Base-by-base conservation (phyloP, 2,888 invertebrate genomes). In the Empis livida region DNA sequence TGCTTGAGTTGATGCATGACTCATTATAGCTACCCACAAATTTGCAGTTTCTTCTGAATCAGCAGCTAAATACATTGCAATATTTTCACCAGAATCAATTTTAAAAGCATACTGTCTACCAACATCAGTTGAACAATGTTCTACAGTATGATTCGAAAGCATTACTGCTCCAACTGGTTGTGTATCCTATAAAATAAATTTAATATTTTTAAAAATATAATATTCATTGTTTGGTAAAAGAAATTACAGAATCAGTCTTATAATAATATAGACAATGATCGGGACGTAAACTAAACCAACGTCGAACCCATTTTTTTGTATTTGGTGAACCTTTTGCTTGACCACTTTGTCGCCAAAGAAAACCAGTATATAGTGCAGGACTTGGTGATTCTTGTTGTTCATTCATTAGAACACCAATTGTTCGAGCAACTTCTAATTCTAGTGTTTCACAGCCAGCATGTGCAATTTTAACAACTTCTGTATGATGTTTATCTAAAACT, bases 191-290 rank as follows among this genome's bases (percentile, higher is more conserved):
- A 62, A 57, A 53, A 48, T 39, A 17, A 13, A n/a, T n/a, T n/a
- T n/a, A n/a, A n/a, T n/a, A n/a, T n/a, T n/a, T n/a, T n/a, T n/a
- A n/a, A n/a, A n/a, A n/a, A n/a, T n/a, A n/a, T n/a, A n/a, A n/a
- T n/a, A n/a, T n/a, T n/a, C n/a, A n/a, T n/a, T n/a, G n/a, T n/a
- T n/a, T n/a, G n/a, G n/a, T n/a, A 32, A 13, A 32, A 32, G 9
- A 42, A 72, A 79, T 75, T 69, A 92, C 92, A 68, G 82, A 76
- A 69, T 91, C 89, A 59, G 85, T 86, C 74, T 93, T 94, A 72
- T 93, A 95, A 71, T 88, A 93, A 70, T 94, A 95, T 52, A 95
- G 77, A 71, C 92, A 93, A 72, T 91, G 89, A 71, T 95, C 93
- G 46, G 84, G 80, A 59, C 92, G 85, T 47, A 95, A 73, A 53